A percentile compares a stretch with the other conserved stretches of the same genome.
Conservation (phyloP, 2,797 vertebrate species). For the Okamejei kenojei region DNA sequence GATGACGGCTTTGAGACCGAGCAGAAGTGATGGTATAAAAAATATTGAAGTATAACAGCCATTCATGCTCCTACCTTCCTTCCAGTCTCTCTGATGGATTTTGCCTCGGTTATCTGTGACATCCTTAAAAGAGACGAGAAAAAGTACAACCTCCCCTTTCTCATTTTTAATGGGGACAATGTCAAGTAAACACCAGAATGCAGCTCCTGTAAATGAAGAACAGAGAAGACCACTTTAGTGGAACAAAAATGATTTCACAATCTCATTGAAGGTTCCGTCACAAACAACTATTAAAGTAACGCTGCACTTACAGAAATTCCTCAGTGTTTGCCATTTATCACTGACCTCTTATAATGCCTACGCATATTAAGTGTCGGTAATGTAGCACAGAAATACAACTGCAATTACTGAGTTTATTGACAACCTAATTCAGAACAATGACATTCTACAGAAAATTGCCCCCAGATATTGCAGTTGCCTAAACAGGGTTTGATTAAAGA, state of each 20-base stretch:
- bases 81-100: conserved; percentile 51
- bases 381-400: not conserved
- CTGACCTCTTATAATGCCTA: not conserved
- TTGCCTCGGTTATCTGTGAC: conserved; percentile 71
- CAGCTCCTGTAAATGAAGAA: conserved; percentile 58
- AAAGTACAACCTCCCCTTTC: conserved; percentile 85
- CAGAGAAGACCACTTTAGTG: not conserved
- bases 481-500: not conserved
- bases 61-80: conserved; percentile 60
- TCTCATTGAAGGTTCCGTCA: not conserved
- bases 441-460: not conserved
- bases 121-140: conserved; percentile 93
- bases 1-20: not conserved
- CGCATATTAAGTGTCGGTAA: not conserved
- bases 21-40: not conserved
- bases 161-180: conserved; percentile 94
- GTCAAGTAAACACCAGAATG: conserved; percentile 86
- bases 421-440: not conserved
- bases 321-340: not conserved
- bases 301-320: not conserved
- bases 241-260: not conserved
- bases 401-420: not conserved
- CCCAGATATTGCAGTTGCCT: too few relatives aligned
- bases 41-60: not conserved
- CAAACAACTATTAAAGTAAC: not conserved